Evolutionary conservation across 2,888 invertebrate genomes (phyloP).

Genomic region (Cephonodes hylas): DNA sequence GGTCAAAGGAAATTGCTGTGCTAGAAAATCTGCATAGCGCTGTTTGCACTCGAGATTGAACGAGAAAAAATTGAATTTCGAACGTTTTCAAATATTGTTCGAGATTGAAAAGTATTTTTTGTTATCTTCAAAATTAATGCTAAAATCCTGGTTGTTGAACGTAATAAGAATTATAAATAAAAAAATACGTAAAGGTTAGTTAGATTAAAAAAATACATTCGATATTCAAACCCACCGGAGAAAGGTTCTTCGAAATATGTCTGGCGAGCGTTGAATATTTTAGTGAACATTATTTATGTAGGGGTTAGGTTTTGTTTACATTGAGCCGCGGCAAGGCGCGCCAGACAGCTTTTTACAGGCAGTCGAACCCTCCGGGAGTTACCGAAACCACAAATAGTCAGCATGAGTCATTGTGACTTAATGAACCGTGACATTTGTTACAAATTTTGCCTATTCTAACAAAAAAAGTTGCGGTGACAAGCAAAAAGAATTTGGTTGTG

Average conservation of each 20-base stretch:
- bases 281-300: neutral
- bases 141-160: neutral
- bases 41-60: neutral
- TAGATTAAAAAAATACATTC: neutral
- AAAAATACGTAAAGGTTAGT: too few species aligned
- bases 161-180: neutral
- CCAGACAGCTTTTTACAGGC: neutral
- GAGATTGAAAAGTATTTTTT: neutral
- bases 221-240: neutral
- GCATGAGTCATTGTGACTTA: neutral
- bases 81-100: neutral
- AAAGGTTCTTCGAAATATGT: neutral
- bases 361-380: neutral
- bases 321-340: slow-evolving; percentile 11
- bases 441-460: neutral
- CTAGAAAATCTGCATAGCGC: neutral
- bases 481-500: too few species aligned
- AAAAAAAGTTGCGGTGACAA: neutral
- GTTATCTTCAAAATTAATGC: neutral
- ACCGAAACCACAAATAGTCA: neutral
- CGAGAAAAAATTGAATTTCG: neutral
- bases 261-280: neutral
- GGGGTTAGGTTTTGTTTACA: slow-evolving; percentile 18
- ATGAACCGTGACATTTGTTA: neutral
- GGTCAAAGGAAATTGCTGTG: neutral